Evolutionary conservation across 53 echinoderm and acorn worm species (phyloP).

Genomic region (Antedon mediterranea): DNA sequence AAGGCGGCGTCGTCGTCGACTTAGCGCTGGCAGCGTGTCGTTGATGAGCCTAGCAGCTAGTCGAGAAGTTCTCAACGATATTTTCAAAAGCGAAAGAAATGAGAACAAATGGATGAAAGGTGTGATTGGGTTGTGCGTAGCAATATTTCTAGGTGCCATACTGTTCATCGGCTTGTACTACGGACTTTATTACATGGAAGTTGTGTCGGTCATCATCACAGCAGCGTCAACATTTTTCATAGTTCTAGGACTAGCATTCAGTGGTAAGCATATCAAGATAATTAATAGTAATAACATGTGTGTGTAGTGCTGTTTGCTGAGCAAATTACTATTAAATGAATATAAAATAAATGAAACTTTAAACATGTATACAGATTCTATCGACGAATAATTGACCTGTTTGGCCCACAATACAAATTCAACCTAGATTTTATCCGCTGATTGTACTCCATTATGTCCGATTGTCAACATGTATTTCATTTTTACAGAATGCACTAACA

Average conservation of each 20-base stretch:
- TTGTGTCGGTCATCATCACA: conserved; percentile 46
- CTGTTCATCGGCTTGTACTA: conserved; percentile 62
- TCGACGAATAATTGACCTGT: too few relatives aligned
- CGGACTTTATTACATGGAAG: conserved; percentile 46
- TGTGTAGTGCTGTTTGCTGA: too few relatives aligned
- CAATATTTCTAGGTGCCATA: conserved; percentile 39
- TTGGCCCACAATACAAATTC: too few relatives aligned
- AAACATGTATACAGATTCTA: too few relatives aligned
- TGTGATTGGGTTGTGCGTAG: conserved; percentile 54
- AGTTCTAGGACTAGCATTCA: conserved; percentile 45
- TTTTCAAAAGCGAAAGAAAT: conserved; percentile 54
- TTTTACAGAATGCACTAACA: too few relatives aligned
- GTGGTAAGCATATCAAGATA: conserved; percentile 38
- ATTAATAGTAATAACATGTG: too few relatives aligned
- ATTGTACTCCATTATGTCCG: too few relatives aligned
- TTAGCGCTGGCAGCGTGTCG: neutral
- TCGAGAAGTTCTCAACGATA: conserved; percentile 39
- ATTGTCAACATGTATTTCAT: too few relatives aligned
- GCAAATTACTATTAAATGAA: too few relatives aligned
- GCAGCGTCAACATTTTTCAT: conserved; percentile 43
- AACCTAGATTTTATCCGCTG: too few relatives aligned
- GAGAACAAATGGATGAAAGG: conserved; percentile 32
- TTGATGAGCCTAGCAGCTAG: neutral
- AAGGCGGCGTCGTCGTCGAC: neutral
- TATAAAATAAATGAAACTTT: too few relatives aligned